Percentiles rank a stretch among this genome's conserved stretches.
Conservation (phyloP, 2,113 vertebrate species). For the Anolis sagrei region DNA sequence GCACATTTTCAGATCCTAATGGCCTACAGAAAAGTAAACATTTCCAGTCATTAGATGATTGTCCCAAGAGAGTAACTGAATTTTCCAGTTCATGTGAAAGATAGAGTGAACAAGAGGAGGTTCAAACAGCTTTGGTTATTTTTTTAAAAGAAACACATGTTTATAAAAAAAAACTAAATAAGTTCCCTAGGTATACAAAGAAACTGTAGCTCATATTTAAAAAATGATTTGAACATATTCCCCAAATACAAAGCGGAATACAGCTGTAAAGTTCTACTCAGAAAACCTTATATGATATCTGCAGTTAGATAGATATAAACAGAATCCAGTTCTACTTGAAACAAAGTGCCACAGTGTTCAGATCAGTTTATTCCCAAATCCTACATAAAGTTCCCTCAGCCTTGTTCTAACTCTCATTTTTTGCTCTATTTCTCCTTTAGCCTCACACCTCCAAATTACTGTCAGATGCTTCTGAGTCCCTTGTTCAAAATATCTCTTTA, state of each 20-base stretch:
- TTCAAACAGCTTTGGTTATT: background rate
- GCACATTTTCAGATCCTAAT: conserved; percentile 93
- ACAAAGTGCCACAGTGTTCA: too few species aligned
- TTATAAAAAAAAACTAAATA: background rate
- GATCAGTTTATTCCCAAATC: too few species aligned
- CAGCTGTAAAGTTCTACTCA: background rate
- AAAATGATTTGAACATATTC: background rate
- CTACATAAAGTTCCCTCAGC: too few species aligned
- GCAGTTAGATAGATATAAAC: too few species aligned
- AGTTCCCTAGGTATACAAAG: background rate
- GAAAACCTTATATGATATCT: background rate
- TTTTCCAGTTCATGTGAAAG: background rate
- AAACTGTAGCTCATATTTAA: background rate
- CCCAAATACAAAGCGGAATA: background rate
- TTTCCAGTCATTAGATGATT: background rate
- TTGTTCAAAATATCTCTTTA: too few species aligned
- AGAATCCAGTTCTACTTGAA: too few species aligned
- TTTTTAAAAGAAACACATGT: background rate
- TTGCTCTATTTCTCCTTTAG: too few species aligned
- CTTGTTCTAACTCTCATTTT: too few species aligned
- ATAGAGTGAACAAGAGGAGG: background rate
- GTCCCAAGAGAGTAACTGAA: background rate
- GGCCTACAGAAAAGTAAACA: conserved; percentile 78
- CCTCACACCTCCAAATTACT: too few species aligned
- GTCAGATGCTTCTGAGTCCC: too few species aligned